Evolutionary conservation across 1,140 invertebrate species (phyloP), one percentile per base, ranked within the genome.

Genomic region (Gryon sp.): DNA sequence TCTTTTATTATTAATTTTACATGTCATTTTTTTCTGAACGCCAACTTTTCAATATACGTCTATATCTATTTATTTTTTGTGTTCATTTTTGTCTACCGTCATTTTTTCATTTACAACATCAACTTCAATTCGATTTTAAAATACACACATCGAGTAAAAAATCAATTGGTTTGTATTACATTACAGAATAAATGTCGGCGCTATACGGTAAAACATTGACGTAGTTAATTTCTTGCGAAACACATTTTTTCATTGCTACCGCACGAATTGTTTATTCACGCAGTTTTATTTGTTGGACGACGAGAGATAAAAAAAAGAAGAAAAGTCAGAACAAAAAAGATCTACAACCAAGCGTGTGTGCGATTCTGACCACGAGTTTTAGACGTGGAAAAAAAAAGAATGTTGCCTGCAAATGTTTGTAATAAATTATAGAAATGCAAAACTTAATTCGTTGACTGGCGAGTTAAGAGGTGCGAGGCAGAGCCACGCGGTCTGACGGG

Each of bases 401-500:
- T 55, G 20, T 40, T n/a, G 22, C 16, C 16, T 30, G 6, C 16
- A 19, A 38, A 36, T 52, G 32, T 52, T 65, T 4, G 50, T 20
- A 38, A 55, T 55, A 55, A 66, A 66, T 55, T 66, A 66, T 22
- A 36, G 18, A 46, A 66, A 55, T 55, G 40, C 41, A 55, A 55
- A 53, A 66, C 62, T 53, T 53, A 40, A 55, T 46, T 68, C 43
- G 26, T 28, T 36, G 34, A 9, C 6, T 40, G 26, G 34, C 45
- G 30, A 62, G 22, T 48, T 22, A 41, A 30, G 32, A 55, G 59
- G 68, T 55, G 46, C 24, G 69, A 53, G 59, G 46, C 24, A 48
- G 74, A 73, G 68, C 66, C 79, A 78, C 76, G 79, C 79, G 72
- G 76, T 80, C 72, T 80, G 68, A 30, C 24, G 46, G 22, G 57